Evolutionary conservation across 1,140 invertebrate genomes (phyloP).

Genomic region (Pectinophora gossypiella): DNA sequence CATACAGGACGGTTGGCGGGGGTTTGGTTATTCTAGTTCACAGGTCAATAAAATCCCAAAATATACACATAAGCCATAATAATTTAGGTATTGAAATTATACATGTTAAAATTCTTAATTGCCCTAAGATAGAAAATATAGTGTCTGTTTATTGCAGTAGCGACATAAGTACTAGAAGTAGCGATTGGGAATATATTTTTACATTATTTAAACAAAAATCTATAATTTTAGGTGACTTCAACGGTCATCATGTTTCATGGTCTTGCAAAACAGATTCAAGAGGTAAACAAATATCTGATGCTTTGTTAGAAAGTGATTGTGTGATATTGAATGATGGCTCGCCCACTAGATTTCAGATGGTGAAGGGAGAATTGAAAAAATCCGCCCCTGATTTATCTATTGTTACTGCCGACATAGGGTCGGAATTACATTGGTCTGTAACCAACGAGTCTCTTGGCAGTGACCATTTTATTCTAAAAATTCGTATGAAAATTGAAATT

Average conservation of each 20-base stretch:
- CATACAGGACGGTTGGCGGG: slow-evolving; percentile 9
- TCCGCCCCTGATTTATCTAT: slow-evolving; percentile 21
- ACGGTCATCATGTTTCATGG: slow-evolving; percentile 19
- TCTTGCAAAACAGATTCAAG: slow-evolving; percentile 16
- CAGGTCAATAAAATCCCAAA: slow-evolving; percentile 9
- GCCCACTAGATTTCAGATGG: slow-evolving; percentile 12
- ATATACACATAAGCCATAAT: not conserved
- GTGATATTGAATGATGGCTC: slow-evolving; percentile 15
- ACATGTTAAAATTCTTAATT: slow-evolving; percentile 10
- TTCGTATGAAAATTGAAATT: not conserved
- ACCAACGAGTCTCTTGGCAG: slow-evolving; percentile 10
- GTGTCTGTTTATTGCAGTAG: slow-evolving; percentile 21
- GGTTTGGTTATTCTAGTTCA: slow-evolving; percentile 13
- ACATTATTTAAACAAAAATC: slow-evolving; percentile 1
- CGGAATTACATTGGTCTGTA: slow-evolving; percentile 12
- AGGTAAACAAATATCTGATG: slow-evolving; percentile 16
- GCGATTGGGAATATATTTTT: slow-evolving; percentile 25
- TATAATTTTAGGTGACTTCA: slow-evolving; percentile 16
- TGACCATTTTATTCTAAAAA: slow-evolving; percentile 13
- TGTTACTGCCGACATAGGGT: slow-evolving; percentile 10
- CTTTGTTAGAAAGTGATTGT: slow-evolving; percentile 12
- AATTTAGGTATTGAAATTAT: not conserved
- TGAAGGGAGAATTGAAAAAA: slow-evolving; percentile 11
- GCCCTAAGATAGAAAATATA: slow-evolving; percentile 14
- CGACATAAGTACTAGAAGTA: slow-evolving; percentile 3